A percentile compares a stretch with the other conserved stretches of the same genome.
Evolutionary conservation across 2,797 vertebrate genomes (phyloP).

Genomic region (Danio tinwini): DNA sequence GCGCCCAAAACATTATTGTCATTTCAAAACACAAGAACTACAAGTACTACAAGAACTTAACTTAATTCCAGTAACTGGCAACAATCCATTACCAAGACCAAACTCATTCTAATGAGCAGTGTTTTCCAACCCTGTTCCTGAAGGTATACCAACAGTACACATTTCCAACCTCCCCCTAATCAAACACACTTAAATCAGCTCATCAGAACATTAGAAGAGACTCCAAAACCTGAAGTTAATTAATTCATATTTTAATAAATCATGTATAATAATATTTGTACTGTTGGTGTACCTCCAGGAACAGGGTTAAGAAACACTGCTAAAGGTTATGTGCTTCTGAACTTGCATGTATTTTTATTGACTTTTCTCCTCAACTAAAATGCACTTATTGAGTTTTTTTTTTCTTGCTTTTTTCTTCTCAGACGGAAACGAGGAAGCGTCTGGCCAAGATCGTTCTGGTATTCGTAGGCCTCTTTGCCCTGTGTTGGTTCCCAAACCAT

Average conservation of each 20-base stretch:
- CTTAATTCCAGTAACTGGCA: neutral
- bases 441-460: slow-evolving; percentile 93
- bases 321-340: neutral
- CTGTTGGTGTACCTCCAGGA: too few relatives aligned
- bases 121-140: too few relatives aligned
- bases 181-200: too few relatives aligned
- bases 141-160: too few relatives aligned
- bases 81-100: slow-evolving; percentile 4
- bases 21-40: too few relatives aligned
- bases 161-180: too few relatives aligned
- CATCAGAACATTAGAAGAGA: too few relatives aligned
- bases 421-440: slow-evolving; percentile 93
- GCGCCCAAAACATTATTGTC: too few relatives aligned
- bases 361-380: neutral
- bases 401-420: slow-evolving; percentile 61
- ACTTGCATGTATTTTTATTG: slow-evolving; percentile 22
- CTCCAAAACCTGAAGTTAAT: too few relatives aligned
- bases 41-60: neutral
- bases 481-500: slow-evolving; percentile 95
- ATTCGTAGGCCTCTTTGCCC: slow-evolving; percentile 92
- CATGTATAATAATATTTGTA: too few relatives aligned
- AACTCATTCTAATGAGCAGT: neutral
- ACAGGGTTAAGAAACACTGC: too few relatives aligned
- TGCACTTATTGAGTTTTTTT: neutral
- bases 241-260: too few relatives aligned